Evolutionary conservation across 2,797 vertebrate genomes (phyloP).

Genomic region (Cottoperca gobio): DNA sequence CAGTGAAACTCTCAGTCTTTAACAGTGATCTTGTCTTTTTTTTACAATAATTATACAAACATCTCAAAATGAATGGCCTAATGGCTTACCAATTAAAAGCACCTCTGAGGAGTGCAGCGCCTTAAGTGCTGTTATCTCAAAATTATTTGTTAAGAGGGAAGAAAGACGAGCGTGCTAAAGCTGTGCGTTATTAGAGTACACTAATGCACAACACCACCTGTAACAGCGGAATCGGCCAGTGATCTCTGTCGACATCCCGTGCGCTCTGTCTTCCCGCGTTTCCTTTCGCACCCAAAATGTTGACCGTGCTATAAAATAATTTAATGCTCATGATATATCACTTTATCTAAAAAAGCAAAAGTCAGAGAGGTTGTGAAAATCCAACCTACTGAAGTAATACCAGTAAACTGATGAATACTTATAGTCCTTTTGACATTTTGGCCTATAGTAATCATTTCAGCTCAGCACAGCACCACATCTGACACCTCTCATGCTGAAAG

Average conservation of each 20-base stretch:
- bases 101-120: not conserved
- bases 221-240: not conserved
- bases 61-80: not conserved
- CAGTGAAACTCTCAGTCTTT: not conserved
- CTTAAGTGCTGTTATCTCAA: constrained; percentile 1
- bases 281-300: no score
- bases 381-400: not conserved
- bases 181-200: not conserved
- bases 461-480: constrained; percentile 29
- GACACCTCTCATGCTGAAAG: constrained; percentile 66
- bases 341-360: not conserved
- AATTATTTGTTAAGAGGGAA: not conserved
- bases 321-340: not conserved
- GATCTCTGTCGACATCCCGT: not conserved
- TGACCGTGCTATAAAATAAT: not conserved
- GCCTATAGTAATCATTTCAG: constrained; percentile 34
- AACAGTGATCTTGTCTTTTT: not conserved
- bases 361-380: not conserved
- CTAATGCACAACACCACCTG: not conserved
- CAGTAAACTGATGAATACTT: constrained; percentile 12
- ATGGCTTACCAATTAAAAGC: constrained; percentile 1
- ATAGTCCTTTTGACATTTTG: constrained; percentile 13
- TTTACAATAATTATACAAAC: not conserved
- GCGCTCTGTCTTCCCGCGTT: not conserved
- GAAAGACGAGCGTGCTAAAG: not conserved